Evolutionary conservation across 2,797 vertebrate species (phyloP).

Genomic region (Gobionotothen gibberifrons): DNA sequence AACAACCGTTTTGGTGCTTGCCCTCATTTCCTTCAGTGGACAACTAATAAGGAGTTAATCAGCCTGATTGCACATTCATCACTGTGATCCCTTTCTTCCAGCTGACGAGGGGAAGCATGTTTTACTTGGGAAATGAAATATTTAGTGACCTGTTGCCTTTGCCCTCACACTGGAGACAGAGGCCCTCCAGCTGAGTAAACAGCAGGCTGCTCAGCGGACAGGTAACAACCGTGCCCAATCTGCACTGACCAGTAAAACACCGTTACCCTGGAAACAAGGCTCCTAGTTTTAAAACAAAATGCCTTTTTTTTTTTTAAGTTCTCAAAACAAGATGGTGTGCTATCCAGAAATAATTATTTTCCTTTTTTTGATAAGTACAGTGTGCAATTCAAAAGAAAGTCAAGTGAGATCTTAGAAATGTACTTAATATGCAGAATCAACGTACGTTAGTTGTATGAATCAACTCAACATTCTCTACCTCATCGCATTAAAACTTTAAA

Average conservation of each 20-base stretch:
- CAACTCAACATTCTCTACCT: not conserved
- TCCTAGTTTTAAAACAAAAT: constrained; percentile 10
- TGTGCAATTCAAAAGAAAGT: not conserved
- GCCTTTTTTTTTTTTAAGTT: not conserved
- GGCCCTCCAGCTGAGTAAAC: constrained; percentile 82
- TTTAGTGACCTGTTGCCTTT: constrained; percentile 84
- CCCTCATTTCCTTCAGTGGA: constrained; percentile 87
- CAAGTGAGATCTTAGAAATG: not conserved
- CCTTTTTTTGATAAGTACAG: constrained; percentile 4
- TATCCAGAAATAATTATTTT: not conserved
- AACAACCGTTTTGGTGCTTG: constrained; percentile 79
- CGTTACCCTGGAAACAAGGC: constrained; percentile 15
- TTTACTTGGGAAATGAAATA: constrained; percentile 91
- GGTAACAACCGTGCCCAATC: constrained; percentile 61
- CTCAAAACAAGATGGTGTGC: not conserved
- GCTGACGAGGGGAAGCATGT: constrained; percentile 78
- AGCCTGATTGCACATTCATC: constrained; percentile 90
- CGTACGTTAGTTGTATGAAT: not conserved
- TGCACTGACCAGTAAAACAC: constrained; percentile 48
- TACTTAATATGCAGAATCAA: not conserved
- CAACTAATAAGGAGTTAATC: constrained; percentile 87
- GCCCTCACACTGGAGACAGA: constrained; percentile 80
- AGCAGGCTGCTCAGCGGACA: constrained; percentile 71
- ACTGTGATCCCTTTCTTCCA: constrained; percentile 77
- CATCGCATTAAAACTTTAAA: no score